Conservation (phyloP, 1,140 invertebrate species). For the Teleogryllus occipitalis region DNA sequence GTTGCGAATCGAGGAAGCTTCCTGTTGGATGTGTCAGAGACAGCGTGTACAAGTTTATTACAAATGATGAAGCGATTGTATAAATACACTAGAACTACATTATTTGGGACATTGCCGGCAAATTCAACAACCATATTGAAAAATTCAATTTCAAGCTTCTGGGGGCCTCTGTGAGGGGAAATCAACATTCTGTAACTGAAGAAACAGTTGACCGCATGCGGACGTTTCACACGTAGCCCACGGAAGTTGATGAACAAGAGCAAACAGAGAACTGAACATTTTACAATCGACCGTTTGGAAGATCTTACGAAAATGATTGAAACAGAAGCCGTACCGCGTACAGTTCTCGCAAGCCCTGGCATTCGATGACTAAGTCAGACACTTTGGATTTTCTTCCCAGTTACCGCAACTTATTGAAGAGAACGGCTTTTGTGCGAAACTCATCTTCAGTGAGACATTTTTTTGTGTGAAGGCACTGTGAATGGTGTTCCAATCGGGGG, state of each 20-base stretch:
- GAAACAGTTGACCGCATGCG: constrained; percentile 18
- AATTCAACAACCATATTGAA: constrained; percentile 7
- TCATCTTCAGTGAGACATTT: constrained; percentile 21
- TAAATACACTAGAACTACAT: constrained; percentile 12
- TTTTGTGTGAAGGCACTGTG: constrained; percentile 11
- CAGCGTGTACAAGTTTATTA: constrained; percentile 12
- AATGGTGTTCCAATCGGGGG: background rate
- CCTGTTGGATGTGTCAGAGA: too few species aligned
- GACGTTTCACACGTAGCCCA: constrained; percentile 22
- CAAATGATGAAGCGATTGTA: constrained; percentile 18
- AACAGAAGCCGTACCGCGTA: constrained; percentile 16
- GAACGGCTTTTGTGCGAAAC: constrained; percentile 18
- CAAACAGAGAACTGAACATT: constrained; percentile 23
- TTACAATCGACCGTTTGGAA: constrained; percentile 23
- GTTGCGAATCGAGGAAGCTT: too few species aligned
- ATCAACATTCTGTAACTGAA: constrained; percentile 11
- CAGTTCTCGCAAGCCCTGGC: constrained; percentile 20
- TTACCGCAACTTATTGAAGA: constrained; percentile 15
- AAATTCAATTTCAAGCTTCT: constrained; percentile 18
- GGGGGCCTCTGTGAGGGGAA: constrained; percentile 20
- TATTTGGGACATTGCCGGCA: background rate
- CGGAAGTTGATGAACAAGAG: constrained; percentile 20
- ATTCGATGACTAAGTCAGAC: constrained; percentile 15
- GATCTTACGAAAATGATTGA: constrained; percentile 21
- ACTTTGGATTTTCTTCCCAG: constrained; percentile 14